Evolutionary conservation across 2,113 vertebrate species (phyloP).

Genomic region (Tenebrosternarchus preto): DNA sequence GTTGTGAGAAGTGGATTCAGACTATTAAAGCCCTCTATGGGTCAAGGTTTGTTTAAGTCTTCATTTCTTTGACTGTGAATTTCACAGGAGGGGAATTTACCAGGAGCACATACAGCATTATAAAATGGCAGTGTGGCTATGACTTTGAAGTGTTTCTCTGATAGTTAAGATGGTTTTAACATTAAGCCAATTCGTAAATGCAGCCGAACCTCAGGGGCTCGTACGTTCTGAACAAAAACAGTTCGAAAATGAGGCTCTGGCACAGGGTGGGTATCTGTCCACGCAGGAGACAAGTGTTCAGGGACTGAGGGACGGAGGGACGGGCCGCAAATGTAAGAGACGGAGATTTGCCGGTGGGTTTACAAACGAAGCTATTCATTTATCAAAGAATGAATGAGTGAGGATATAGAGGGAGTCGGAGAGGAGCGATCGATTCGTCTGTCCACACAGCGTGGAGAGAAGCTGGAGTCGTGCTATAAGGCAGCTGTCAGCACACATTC

Average conservation of each 20-base stretch:
- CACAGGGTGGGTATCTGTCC: neutral
- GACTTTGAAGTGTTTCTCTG: slow-evolving; percentile 13
- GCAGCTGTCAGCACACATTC: slow-evolving; percentile 18
- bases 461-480: neutral
- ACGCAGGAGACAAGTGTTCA: neutral
- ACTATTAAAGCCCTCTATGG: too few relatives aligned
- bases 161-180: slow-evolving; percentile 30
- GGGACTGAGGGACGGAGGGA: neutral
- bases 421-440: slow-evolving; percentile 49
- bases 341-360: slow-evolving; percentile 58
- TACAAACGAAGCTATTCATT: slow-evolving; percentile 49
- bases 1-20: too few relatives aligned
- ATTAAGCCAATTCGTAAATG: slow-evolving; percentile 12
- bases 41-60: neutral
- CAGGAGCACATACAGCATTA: neutral
- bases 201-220: neutral
- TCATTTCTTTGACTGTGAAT: neutral
- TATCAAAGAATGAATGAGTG: slow-evolving; percentile 49
- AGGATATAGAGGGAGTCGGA: slow-evolving; percentile 31
- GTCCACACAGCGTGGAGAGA: slow-evolving; percentile 24
- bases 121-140: slow-evolving; percentile 1
- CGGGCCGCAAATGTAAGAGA: slow-evolving; percentile 46
- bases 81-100: slow-evolving; percentile 11
- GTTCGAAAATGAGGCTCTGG: neutral
- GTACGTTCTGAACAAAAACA: neutral